These are phyloP conservation scores for Psittacula cyanocephala DNA, from an alignment of 2,113 vertebrate genomes.

Conservation along the genomic window DNA sequence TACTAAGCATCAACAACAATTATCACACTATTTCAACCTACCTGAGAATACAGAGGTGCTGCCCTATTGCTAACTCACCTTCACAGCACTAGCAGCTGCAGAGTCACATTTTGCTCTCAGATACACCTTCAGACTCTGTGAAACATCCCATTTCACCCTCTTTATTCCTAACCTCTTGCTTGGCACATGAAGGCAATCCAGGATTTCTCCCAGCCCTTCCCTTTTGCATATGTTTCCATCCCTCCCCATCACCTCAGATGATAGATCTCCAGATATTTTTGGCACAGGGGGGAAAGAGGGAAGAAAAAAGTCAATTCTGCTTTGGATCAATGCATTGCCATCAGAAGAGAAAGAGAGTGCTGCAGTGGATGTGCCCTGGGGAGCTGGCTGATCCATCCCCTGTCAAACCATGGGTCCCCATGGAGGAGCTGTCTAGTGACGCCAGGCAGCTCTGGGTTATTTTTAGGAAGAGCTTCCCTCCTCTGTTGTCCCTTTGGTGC, in stretches of 20 bases:
- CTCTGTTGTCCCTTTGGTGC: not conserved
- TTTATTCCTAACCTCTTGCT: not conserved
- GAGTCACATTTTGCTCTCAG: not conserved
- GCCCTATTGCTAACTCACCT: not conserved
- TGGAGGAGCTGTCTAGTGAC: not conserved
- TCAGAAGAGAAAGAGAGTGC: not conserved
- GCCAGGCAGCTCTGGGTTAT: conserved; percentile 9
- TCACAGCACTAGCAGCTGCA: accelerated
- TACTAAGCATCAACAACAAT: accelerated
- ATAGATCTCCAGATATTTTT: not conserved
- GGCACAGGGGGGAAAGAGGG: not conserved
- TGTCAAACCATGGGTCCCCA: not conserved
- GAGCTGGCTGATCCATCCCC: not conserved
- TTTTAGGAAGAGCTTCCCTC: conserved; percentile 58
- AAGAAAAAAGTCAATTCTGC: not conserved
- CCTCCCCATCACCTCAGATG: not conserved
- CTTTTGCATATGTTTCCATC: not conserved
- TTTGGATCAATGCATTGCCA: not conserved
- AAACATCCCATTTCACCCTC: not conserved
- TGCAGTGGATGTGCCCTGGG: not conserved
- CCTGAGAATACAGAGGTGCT: not conserved
- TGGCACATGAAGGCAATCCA: accelerated
- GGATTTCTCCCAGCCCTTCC: not conserved
- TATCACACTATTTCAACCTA: not conserved
- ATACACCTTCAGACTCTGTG: not conserved